Base-by-base conservation (phyloP, 2,888 invertebrate species). In the Cheilosia urbana region DNA sequence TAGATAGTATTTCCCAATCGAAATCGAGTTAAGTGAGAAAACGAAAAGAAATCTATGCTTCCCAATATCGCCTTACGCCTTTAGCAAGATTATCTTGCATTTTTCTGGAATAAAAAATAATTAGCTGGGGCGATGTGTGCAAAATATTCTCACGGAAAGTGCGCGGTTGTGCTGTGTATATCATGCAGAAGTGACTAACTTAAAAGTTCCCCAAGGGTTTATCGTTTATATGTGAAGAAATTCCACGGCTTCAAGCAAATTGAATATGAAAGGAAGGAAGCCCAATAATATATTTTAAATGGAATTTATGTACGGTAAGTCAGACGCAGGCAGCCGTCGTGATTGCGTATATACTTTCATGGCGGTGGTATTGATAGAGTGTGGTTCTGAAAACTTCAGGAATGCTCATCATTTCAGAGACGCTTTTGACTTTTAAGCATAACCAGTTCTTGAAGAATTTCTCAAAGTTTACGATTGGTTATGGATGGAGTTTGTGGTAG, bases 351-450 rank as follows among this genome's bases (percentile, higher is more conserved):
- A 40, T 17, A 17, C 69, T 49, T 51, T 37, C 51, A 21, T 9
- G 30, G 21, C 30, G 37, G 40, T 30, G 37, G 45, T 34, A 34
- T 34, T 53, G 17, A 34, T 63, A 68, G 40, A 66, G 37, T 72
- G 66, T 72, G 69, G 49, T 69, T 58, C 57, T 63, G 63, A 47
- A 80, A 84, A 69, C 45, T 68, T 79, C 55, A 75, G 75, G 84
- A 80, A 84, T 85, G 75, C 75, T 72, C 81, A 85, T 85, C 85
- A 81, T 66, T 81, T 76, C 66, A 53, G 75, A 84, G 75, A 84
- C 75, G 80, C 76, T 81, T 76, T 75, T 47, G 65, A 79, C 72
- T 79, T 75, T 73, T 51, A 71, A 81, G 76, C 76, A 80, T 81
- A 85, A 85, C 85, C 85, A 71, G 85, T 85, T 85, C 62, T 72